Percentiles rank a stretch among this genome's conserved stretches.
These are phyloP conservation scores for Engraulis encrasicolus DNA, from an alignment of 2,113 vertebrate genomes.

Conservation along the genomic window DNA sequence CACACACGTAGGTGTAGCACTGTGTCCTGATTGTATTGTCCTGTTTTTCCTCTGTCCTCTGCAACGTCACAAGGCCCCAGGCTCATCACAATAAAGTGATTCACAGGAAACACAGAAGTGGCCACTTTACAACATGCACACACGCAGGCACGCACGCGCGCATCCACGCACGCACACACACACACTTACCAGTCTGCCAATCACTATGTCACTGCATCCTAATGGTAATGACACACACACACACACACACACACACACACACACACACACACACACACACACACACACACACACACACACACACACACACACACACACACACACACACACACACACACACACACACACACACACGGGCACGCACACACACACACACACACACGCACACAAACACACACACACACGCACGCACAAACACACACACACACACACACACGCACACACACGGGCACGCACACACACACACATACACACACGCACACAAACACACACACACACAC, in stretches of 20 bases:
- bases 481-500: too few species aligned
- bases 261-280: too few species aligned
- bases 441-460: too few species aligned
- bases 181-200: too few species aligned
- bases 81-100: not conserved
- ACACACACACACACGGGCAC: not conserved
- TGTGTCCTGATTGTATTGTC: constrained; percentile 40
- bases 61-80: not conserved
- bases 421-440: too few species aligned
- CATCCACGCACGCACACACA: not conserved
- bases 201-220: too few species aligned
- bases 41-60: constrained; percentile 36
- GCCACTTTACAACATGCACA: not conserved
- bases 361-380: constrained; percentile 17
- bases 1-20: not conserved
- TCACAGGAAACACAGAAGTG: not conserved
- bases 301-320: not conserved
- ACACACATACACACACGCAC: too few species aligned
- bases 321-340: not conserved
- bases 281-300: not conserved
- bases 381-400: too few species aligned
- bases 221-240: too few species aligned
- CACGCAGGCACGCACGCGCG: too few species aligned
- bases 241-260: too few species aligned
- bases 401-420: too few species aligned